These are phyloP conservation scores for Daktulosphaira vitifoliae DNA, from an alignment of 1,140 invertebrate genomes.

Conservation along the genomic window DNA sequence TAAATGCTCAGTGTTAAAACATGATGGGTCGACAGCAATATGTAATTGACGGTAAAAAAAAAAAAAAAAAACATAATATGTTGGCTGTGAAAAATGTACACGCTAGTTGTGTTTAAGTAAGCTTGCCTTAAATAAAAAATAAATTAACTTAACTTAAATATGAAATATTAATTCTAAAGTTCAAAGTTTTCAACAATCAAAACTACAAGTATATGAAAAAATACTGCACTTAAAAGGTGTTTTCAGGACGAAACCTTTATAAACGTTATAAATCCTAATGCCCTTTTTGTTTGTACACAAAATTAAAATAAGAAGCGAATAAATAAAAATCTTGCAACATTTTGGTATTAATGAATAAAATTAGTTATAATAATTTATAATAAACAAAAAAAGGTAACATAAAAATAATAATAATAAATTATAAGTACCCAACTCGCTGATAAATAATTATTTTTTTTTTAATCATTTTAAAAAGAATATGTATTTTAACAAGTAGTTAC, in stretches of 20 bases:
- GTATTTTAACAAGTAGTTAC: background rate
- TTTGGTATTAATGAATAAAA: background rate
- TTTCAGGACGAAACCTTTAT: background rate
- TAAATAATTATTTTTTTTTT: no score
- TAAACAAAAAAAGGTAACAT: no score
- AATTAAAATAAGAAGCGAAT: background rate
- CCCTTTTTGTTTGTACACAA: constrained; percentile 9
- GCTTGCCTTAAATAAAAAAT: constrained; percentile 9
- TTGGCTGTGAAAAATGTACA: background rate
- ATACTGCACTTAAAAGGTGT: constrained; percentile 6
- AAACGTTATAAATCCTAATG: constrained; percentile 11
- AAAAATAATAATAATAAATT: no score
- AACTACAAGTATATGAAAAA: background rate
- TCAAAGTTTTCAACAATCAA: background rate
- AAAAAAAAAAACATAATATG: background rate
- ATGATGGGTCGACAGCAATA: no score
- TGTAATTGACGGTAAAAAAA: no score
- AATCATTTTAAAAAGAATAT: no score
- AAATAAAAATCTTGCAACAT: background rate
- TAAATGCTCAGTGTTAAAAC: no score
- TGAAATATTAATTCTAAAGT: background rate
- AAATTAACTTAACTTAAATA: background rate
- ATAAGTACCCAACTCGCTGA: no score
- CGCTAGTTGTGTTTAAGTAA: constrained; percentile 12
- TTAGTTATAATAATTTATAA: no score